A percentile compares a stretch with the other conserved stretches of the same genome.
Evolutionary conservation across 2,113 vertebrate species (phyloP).

Genomic region (Tretioscincus oriximinensis): DNA sequence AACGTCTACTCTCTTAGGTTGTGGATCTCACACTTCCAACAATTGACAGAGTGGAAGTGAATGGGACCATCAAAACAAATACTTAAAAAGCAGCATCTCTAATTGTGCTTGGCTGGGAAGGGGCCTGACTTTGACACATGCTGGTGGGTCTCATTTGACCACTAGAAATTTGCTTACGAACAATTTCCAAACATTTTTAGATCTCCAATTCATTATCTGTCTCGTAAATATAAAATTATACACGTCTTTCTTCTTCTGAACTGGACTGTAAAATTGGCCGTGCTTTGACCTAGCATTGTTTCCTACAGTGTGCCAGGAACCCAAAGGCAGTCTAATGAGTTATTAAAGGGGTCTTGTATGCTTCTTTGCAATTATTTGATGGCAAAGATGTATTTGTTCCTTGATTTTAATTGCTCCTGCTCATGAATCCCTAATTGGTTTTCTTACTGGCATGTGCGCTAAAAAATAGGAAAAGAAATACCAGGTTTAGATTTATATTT

Average conservation of each 20-base stretch:
- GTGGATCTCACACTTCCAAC: no score
- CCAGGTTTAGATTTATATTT: not conserved
- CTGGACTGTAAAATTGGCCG: not conserved
- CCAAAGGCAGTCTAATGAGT: not conserved
- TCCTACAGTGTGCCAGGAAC: not conserved
- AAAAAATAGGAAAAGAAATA: not conserved
- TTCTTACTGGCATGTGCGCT: not conserved
- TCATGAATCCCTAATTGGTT: constrained; percentile 1
- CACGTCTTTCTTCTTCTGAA: not conserved
- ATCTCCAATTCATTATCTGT: not conserved
- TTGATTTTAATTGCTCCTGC: not conserved
- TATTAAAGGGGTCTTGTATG: not conserved
- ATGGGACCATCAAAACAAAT: no score
- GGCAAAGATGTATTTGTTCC: not conserved
- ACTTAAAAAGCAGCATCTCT: no score
- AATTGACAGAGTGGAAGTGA: no score
- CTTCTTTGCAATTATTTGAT: not conserved
- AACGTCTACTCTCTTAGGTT: no score
- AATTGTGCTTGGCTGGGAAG: no score
- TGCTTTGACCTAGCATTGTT: not conserved
- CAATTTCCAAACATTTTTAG: no score
- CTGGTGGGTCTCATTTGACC: no score
- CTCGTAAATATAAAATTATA: not conserved
- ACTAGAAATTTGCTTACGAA: no score
- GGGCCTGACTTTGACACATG: no score